phyloP scores from a whole-genome alignment of 2,113 vertebrate genomes.

The Neopipo cinnamomea region DNA sequence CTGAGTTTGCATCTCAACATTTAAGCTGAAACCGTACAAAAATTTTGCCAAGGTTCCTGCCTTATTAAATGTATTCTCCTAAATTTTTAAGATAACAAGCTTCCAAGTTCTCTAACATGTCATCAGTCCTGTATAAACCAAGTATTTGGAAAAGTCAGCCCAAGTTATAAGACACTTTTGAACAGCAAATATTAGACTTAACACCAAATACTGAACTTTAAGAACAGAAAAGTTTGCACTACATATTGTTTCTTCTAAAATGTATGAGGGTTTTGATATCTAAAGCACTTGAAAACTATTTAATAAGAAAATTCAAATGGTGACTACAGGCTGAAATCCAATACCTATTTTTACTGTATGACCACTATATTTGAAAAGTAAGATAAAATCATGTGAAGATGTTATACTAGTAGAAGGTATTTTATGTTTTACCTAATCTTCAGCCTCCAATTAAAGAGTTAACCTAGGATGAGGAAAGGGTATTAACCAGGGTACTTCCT shows the following conservation, averaged over 20 bases:
- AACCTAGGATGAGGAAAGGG: background rate
- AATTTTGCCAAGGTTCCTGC: background rate
- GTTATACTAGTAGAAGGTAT: background rate
- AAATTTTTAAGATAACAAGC: background rate
- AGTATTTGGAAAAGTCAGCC: background rate
- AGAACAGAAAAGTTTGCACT: background rate
- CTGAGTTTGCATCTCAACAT: background rate
- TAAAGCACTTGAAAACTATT: background rate
- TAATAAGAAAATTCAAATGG: background rate
- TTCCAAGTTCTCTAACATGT: background rate
- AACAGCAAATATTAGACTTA: background rate
- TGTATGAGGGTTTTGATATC: rapidly evolving
- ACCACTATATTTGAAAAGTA: background rate
- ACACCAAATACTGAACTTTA: background rate
- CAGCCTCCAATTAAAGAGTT: background rate
- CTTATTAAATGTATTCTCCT: background rate
- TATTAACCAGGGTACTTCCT: background rate
- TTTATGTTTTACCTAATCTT: background rate
- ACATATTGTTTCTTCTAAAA: background rate
- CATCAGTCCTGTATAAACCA: background rate
- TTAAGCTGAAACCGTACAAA: background rate
- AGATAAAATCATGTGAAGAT: background rate
- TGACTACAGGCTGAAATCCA: background rate
- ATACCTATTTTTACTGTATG: background rate
- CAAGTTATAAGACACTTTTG: background rate